Evolutionary conservation across 2,113 vertebrate genomes (phyloP).

Genomic region (Dolichotis patagonum): DNA sequence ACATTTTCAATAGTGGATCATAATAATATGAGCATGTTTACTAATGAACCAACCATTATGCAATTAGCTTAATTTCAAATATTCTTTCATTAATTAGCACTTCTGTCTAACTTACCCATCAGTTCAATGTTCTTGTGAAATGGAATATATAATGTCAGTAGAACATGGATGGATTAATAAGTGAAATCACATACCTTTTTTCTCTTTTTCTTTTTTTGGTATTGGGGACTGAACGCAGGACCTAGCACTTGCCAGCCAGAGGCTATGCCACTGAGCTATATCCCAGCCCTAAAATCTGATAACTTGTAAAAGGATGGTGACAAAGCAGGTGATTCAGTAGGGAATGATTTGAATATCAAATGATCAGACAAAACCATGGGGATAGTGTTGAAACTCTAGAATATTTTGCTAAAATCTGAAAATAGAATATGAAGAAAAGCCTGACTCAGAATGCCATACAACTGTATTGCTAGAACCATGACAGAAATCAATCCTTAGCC

Average conservation of each 20-base stretch:
- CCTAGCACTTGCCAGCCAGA: too few species aligned
- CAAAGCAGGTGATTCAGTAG: neutral
- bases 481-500: neutral
- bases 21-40: neutral
- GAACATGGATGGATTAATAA: neutral
- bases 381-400: neutral
- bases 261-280: too few species aligned
- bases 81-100: conserved; percentile 17
- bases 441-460: neutral
- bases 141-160: neutral
- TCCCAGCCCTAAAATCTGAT: too few species aligned
- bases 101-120: neutral
- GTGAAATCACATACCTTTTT: neutral
- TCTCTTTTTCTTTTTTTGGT: too few species aligned
- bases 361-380: neutral
- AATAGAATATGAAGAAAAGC: neutral
- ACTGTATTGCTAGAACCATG: conserved; percentile 29
- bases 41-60: neutral
- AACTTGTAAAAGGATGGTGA: neutral
- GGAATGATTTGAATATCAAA: conserved; percentile 20
- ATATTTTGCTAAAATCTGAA: conserved; percentile 1
- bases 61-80: neutral
- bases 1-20: neutral
- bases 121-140: conserved; percentile 16
- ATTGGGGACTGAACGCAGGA: too few species aligned